Percentiles rank a stretch among this genome's conserved stretches.
phyloP scores from a whole-genome alignment of 2,797 vertebrate genomes.

The Characodon lateralis region DNA sequence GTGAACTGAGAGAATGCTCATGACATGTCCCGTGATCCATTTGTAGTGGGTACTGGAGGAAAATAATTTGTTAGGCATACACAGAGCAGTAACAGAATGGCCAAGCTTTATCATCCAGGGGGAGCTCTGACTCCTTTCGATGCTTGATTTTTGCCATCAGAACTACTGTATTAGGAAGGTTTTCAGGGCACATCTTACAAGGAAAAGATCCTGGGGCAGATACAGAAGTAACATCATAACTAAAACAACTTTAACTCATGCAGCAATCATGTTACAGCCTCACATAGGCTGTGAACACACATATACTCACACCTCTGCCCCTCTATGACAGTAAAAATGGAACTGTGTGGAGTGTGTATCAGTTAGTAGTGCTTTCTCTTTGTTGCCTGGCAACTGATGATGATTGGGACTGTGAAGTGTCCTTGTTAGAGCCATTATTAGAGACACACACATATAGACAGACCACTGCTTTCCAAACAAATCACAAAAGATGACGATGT shows the following conservation, averaged over 20 bases:
- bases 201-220: background rate
- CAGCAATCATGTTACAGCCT: background rate
- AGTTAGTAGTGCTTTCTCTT: slow-evolving; percentile 52
- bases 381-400: slow-evolving; percentile 78
- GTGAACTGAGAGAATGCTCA: no score
- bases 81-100: background rate
- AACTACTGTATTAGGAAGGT: background rate
- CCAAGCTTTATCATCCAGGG: background rate
- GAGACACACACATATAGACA: slow-evolving; percentile 47
- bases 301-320: slow-evolving; percentile 29
- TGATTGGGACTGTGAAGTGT: slow-evolving; percentile 81
- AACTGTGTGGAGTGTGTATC: slow-evolving; percentile 47
- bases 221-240: background rate
- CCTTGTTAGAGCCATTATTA: slow-evolving; percentile 81
- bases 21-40: no score
- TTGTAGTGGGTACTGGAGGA: no score
- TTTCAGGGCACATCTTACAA: background rate
- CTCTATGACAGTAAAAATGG: slow-evolving; percentile 54
- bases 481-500: slow-evolving; percentile 24
- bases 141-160: background rate
- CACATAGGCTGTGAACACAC: background rate
- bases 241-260: background rate
- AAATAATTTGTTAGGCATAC: background rate
- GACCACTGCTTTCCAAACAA: slow-evolving; percentile 30
- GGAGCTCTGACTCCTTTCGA: background rate